Conservation (phyloP, 1,140 invertebrate species). For the Sitodiplosis mosellana region DNA sequence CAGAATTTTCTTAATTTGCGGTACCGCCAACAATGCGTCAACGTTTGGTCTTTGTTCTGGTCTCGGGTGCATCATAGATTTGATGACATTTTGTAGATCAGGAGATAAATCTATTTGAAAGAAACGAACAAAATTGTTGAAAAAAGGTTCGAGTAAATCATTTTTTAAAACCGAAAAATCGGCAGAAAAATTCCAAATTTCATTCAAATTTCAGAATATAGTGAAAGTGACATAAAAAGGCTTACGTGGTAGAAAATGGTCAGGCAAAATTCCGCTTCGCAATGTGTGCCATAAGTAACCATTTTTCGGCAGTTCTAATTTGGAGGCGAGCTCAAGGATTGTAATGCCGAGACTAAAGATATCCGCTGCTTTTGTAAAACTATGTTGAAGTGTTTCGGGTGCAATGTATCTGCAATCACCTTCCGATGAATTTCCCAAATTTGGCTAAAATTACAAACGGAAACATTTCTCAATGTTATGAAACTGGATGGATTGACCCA, state of each 20-base stretch:
- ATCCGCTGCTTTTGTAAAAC: slow-evolving; percentile 38
- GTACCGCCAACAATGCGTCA: slow-evolving; percentile 27
- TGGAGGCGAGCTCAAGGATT: slow-evolving; percentile 48
- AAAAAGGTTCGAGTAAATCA: background rate
- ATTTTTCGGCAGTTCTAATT: slow-evolving; percentile 46
- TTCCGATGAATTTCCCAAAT: slow-evolving; percentile 32
- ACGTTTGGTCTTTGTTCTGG: slow-evolving; percentile 30
- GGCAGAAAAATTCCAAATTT: slow-evolving; percentile 3
- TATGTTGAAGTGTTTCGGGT: slow-evolving; percentile 45
- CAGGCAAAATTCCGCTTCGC: slow-evolving; percentile 28
- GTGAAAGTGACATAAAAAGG: background rate
- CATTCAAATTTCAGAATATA: background rate
- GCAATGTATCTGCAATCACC: slow-evolving; percentile 62
- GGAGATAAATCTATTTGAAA: slow-evolving; percentile 31
- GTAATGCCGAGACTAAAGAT: slow-evolving; percentile 54
- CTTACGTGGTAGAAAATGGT: slow-evolving; percentile 20
- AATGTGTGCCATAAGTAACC: slow-evolving; percentile 51
- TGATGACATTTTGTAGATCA: slow-evolving; percentile 34
- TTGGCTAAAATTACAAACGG: slow-evolving; percentile 8
- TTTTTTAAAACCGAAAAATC: background rate
- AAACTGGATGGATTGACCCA: no score
- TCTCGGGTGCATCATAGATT: slow-evolving; percentile 35
- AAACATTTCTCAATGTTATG: background rate
- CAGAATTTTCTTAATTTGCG: slow-evolving; percentile 13
- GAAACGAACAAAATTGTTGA: background rate